Evolutionary conservation across 2,113 vertebrate genomes (phyloP).

Genomic region (Uropsilus gracilis): DNA sequence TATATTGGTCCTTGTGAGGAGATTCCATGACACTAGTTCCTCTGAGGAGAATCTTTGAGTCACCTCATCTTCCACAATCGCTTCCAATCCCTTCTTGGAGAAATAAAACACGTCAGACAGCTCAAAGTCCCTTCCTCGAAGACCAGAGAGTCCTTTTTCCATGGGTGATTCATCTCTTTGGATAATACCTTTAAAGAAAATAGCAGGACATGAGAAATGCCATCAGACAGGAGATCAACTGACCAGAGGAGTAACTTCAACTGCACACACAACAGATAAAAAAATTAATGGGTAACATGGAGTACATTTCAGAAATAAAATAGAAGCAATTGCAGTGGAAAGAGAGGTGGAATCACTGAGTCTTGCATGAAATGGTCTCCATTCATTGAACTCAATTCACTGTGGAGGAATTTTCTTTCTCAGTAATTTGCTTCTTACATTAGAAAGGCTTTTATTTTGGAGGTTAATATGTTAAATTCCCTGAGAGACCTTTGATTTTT

Average conservation of each 20-base stretch:
- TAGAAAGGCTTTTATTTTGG: neutral
- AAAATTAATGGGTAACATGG: neutral
- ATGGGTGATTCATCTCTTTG: constrained; percentile 91
- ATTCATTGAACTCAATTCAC: neutral
- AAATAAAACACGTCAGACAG: constrained; percentile 95
- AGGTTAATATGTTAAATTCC: neutral
- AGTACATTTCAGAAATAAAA: neutral
- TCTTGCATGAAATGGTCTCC: neutral
- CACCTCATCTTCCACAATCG: constrained; percentile 96
- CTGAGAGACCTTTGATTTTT: neutral
- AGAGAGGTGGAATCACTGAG: neutral
- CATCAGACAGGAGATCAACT: neutral
- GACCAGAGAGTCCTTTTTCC: constrained; percentile 91
- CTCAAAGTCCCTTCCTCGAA: constrained; percentile 88
- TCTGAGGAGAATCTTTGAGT: constrained; percentile 98
- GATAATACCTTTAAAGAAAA: constrained; percentile 91
- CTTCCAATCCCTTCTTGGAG: constrained; percentile 94
- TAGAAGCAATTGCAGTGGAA: neutral
- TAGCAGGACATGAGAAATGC: constrained; percentile 44
- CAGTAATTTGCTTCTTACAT: neutral
- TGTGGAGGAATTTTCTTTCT: neutral
- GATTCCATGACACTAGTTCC: constrained; percentile 97
- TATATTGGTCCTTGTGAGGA: constrained; percentile 96
- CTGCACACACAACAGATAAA: neutral
- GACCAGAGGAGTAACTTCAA: neutral